Conservation (phyloP, 2,113 vertebrate species). For the Mesocricetus auratus region DNA sequence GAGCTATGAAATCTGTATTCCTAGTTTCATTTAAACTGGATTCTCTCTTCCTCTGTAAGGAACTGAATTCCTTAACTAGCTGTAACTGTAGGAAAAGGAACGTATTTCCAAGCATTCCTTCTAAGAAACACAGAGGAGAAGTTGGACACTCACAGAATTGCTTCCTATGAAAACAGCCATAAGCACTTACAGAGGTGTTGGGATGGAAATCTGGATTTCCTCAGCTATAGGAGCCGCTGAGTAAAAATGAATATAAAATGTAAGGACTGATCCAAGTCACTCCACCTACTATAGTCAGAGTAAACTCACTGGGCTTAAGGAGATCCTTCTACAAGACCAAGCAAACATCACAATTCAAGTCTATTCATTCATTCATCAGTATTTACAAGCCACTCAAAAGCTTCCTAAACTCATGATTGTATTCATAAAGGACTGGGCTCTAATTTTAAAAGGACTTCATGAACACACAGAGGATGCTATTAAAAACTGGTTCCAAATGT, state of each 20-base stretch:
- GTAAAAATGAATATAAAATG: conserved; percentile 45
- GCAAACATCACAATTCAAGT: neutral
- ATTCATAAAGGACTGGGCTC: conserved; percentile 51
- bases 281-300: neutral
- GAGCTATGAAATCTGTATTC: conserved; percentile 83
- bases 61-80: conserved; percentile 72
- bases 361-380: conserved; percentile 30
- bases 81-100: conserved; percentile 58
- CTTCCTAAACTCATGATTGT: conserved; percentile 38
- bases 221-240: neutral
- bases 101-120: conserved; percentile 68
- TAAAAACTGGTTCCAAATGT: conserved; percentile 39
- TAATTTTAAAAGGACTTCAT: conserved; percentile 53
- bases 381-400: conserved; percentile 29
- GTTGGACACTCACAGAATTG: neutral
- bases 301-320: conserved; percentile 23
- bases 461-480: neutral
- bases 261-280: neutral
- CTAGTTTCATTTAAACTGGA: conserved; percentile 83
- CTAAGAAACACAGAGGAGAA: conserved; percentile 45
- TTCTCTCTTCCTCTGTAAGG: conserved; percentile 78
- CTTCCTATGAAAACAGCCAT: conserved; percentile 27
- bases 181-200: neutral
- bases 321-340: neutral
- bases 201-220: conserved; percentile 43